phyloP scores from a whole-genome alignment of 2,113 vertebrate species.

The Suncus etruscus region DNA sequence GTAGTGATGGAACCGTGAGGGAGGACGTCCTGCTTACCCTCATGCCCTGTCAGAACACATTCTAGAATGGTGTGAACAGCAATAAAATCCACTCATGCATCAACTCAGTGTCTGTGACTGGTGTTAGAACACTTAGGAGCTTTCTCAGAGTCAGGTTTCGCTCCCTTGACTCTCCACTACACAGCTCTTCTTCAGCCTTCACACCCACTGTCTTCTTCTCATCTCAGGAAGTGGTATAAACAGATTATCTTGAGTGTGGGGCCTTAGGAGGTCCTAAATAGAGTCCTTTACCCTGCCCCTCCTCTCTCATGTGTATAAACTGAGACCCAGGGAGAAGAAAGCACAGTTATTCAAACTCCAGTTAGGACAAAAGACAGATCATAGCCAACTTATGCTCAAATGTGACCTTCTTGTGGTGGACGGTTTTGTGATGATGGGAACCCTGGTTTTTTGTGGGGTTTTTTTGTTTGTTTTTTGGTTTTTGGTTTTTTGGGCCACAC shows the following conservation, averaged over 20 bases:
- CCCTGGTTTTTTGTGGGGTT: not conserved
- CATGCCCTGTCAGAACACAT: conserved; percentile 30
- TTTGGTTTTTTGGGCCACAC: no score
- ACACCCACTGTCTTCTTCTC: not conserved
- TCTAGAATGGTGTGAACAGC: not conserved
- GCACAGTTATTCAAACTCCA: accelerated
- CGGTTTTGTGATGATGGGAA: not conserved
- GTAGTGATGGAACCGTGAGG: not conserved
- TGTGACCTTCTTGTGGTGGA: accelerated
- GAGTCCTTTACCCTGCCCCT: not conserved
- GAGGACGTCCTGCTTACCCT: conserved; percentile 71
- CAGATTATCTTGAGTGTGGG: not conserved
- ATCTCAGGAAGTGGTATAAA: accelerated
- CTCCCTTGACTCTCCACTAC: not conserved
- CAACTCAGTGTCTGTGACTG: not conserved
- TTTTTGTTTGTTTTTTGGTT: no score
- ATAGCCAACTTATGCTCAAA: not conserved
- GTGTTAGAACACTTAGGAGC: not conserved
- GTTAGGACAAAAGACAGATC: not conserved
- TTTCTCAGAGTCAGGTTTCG: not conserved
- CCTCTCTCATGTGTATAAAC: not conserved
- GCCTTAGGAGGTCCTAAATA: accelerated
- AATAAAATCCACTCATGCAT: conserved; percentile 60
- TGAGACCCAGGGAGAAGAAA: not conserved
- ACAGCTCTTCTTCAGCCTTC: accelerated